phyloP scores from a whole-genome alignment of 2,888 invertebrate species.

The Drosophila maculinotata region DNA sequence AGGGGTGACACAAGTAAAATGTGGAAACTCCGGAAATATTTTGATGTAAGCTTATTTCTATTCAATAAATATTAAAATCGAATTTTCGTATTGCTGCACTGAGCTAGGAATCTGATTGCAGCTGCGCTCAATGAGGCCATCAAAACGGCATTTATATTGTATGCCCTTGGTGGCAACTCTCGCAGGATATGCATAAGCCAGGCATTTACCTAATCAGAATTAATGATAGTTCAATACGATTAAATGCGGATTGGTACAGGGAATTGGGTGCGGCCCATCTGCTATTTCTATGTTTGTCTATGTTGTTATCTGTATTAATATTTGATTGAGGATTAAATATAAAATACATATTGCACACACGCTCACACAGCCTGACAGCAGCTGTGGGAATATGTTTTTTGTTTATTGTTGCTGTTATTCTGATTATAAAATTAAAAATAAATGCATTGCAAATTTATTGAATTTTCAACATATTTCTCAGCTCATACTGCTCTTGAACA shows the following conservation, averaged over 20 bases:
- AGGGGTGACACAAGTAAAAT: neutral
- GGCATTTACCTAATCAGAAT: conserved; percentile 43
- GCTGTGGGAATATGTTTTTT: conserved; percentile 7
- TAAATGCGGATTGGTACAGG: conserved; percentile 11
- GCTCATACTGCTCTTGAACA: neutral
- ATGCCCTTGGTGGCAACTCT: conserved; percentile 11
- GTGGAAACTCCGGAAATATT: conserved; percentile 6
- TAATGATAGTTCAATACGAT: conserved; percentile 42
- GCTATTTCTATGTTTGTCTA: conserved; percentile 1
- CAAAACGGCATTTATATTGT: conserved; percentile 10
- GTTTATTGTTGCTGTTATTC: neutral
- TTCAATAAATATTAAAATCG: conserved; percentile 57
- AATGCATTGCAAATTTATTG: conserved; percentile 1
- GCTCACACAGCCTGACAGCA: neutral
- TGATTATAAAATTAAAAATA: conserved; percentile 12
- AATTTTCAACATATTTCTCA: conserved; percentile 4
- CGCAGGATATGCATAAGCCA: conserved; percentile 14
- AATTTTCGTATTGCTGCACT: conserved; percentile 9
- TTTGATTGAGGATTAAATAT: conserved; percentile 61
- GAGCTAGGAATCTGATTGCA: conserved; percentile 30
- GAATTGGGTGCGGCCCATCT: too few relatives aligned
- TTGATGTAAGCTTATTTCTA: conserved; percentile 31
- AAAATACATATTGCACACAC: conserved; percentile 32
- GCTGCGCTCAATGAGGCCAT: conserved; percentile 6
- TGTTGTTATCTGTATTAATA: conserved; percentile 54